A percentile compares a stretch with the other conserved stretches of the same genome.
Evolutionary conservation across 2,797 vertebrate genomes (phyloP).

Genomic region (Sebastes hopkinsi): DNA sequence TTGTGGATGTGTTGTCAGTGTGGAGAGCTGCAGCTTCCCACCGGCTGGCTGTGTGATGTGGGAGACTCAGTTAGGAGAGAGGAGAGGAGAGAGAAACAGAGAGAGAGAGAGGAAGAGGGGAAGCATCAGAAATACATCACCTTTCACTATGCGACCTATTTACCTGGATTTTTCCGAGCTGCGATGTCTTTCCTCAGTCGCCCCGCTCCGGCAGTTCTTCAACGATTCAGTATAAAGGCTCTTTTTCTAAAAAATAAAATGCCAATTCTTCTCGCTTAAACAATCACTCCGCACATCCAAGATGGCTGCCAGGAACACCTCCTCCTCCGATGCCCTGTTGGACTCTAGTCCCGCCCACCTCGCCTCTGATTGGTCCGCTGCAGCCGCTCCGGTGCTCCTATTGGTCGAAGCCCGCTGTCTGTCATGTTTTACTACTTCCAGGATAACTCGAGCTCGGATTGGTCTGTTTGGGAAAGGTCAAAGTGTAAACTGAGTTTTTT

Average conservation of each 20-base stretch:
- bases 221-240: slow-evolving; percentile 42
- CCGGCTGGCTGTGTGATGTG: slow-evolving; percentile 65
- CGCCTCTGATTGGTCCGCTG: slow-evolving; percentile 54
- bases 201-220: slow-evolving; percentile 35
- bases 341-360: slow-evolving; percentile 63
- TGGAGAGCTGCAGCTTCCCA: slow-evolving; percentile 38
- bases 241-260: slow-evolving; percentile 70
- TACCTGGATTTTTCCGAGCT: slow-evolving; percentile 79
- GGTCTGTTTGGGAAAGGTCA: slow-evolving; percentile 66
- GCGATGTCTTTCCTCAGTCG: slow-evolving; percentile 51
- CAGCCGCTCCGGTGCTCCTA: not conserved
- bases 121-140: slow-evolving; percentile 34
- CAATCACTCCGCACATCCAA: slow-evolving; percentile 87
- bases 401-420: slow-evolving; percentile 36
- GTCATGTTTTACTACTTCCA: slow-evolving; percentile 75
- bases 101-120: slow-evolving; percentile 12
- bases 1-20: slow-evolving; percentile 32
- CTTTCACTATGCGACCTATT: slow-evolving; percentile 5
- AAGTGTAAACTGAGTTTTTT: slow-evolving; percentile 54
- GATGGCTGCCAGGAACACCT: slow-evolving; percentile 87
- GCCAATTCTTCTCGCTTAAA: slow-evolving; percentile 84
- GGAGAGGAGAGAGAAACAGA: slow-evolving; percentile 45
- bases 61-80: slow-evolving; percentile 63
- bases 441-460: slow-evolving; percentile 63
- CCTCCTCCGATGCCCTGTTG: slow-evolving; percentile 78